These are phyloP conservation scores for Monoplex corrugatus DNA, from an alignment of 2,888 invertebrate species.

Conservation along the genomic window DNA sequence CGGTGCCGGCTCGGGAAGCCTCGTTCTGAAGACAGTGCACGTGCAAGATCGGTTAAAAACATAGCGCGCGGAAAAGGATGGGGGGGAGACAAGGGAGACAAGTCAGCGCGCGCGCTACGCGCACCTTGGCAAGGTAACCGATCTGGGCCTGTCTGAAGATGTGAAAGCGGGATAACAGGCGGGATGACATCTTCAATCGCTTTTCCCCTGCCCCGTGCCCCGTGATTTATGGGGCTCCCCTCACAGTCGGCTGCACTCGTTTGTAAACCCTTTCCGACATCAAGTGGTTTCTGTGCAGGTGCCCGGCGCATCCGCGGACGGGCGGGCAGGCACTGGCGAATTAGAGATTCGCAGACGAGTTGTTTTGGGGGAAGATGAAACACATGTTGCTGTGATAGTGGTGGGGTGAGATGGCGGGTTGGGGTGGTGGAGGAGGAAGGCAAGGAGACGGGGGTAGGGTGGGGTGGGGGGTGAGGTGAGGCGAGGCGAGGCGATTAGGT, in stretches of 20 bases:
- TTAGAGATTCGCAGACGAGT: slow-evolving; percentile 22
- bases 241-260: slow-evolving; percentile 38
- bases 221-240: slow-evolving; percentile 41
- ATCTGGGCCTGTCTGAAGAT: slow-evolving; percentile 45
- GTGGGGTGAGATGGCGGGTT: slow-evolving; percentile 6
- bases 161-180: slow-evolving; percentile 38
- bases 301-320: slow-evolving; percentile 41
- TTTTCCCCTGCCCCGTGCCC: slow-evolving; percentile 32
- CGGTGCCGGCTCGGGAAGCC: slow-evolving; percentile 35
- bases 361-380: slow-evolving; percentile 37
- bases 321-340: not conserved
- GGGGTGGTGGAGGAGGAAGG: not conserved
- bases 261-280: slow-evolving; percentile 36
- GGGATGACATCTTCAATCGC: slow-evolving; percentile 49
- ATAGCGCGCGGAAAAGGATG: not conserved
- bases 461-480: not conserved
- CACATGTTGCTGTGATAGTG: slow-evolving; percentile 46
- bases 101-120: slow-evolving; percentile 36
- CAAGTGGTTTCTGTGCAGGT: slow-evolving; percentile 34
- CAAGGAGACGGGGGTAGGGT: no score
- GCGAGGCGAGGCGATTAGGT: no score
- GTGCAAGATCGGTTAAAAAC: slow-evolving; percentile 36
- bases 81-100: not conserved
- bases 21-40: slow-evolving; percentile 38
- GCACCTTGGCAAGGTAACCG: slow-evolving; percentile 37